Evolutionary conservation across 2,797 vertebrate genomes (phyloP).

Genomic region (Enteromius fasciolatus): DNA sequence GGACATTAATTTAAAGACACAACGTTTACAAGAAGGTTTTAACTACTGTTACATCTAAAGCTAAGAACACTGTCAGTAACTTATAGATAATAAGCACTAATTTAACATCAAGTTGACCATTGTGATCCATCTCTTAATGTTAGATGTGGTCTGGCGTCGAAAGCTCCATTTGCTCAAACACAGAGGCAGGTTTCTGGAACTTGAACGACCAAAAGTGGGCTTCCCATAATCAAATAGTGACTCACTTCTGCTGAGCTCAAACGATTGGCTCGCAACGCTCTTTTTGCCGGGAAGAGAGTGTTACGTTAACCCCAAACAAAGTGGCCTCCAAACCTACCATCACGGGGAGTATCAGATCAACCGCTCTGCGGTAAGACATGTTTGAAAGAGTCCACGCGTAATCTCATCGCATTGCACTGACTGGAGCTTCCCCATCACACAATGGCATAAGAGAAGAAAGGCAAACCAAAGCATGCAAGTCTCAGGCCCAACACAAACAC

Average conservation of each 20-base stretch:
- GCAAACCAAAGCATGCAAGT: slow-evolving; percentile 41
- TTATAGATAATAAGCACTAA: not conserved
- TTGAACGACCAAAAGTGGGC: slow-evolving; percentile 11
- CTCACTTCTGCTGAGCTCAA: slow-evolving; percentile 50
- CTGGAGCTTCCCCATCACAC: slow-evolving; percentile 51
- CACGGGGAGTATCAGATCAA: slow-evolving; percentile 44
- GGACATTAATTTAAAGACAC: not conserved
- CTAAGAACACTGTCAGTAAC: not conserved
- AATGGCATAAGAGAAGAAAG: slow-evolving; percentile 34
- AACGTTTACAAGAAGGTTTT: not conserved
- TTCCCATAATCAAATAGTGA: slow-evolving; percentile 57
- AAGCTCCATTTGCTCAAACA: not conserved
- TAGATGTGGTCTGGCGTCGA: not conserved
- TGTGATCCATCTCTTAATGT: not conserved
- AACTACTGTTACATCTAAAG: not conserved
- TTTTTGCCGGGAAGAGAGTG: slow-evolving; percentile 54
- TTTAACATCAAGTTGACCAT: not conserved
- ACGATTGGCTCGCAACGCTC: slow-evolving; percentile 28
- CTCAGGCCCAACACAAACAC: slow-evolving; percentile 60
- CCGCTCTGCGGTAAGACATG: slow-evolving; percentile 38
- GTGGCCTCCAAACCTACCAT: slow-evolving; percentile 36
- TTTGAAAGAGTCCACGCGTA: slow-evolving; percentile 43
- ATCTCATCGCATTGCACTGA: slow-evolving; percentile 40
- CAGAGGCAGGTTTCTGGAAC: slow-evolving; percentile 21
- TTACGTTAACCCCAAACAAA: slow-evolving; percentile 50